Conservation (phyloP, 1,140 invertebrate genomes). For the Camponotus floridanus region DNA sequence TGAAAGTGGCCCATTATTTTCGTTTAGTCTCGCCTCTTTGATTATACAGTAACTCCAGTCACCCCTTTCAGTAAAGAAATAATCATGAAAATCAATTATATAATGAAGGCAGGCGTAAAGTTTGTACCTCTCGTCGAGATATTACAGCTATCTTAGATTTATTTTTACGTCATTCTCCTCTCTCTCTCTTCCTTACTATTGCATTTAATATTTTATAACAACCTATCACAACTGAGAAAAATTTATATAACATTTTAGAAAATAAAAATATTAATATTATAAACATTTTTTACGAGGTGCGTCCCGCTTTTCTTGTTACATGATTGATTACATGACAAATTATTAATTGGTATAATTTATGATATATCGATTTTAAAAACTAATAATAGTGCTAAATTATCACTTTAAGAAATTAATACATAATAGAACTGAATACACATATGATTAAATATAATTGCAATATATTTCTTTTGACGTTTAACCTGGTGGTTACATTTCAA, state of each 20-base stretch:
- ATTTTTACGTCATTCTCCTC: background rate
- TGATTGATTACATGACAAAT: background rate
- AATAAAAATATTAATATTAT: background rate
- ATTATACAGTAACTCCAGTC: background rate
- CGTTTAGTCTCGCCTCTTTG: constrained; percentile 38
- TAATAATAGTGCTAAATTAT: background rate
- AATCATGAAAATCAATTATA: background rate
- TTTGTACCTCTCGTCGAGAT: background rate
- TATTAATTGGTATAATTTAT: background rate
- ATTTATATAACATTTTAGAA: background rate
- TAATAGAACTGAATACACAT: no score
- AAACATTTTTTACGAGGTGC: background rate
- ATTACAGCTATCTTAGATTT: background rate
- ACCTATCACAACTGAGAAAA: background rate
- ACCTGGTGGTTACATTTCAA: no score
- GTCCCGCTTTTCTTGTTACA: background rate
- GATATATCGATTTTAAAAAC: background rate
- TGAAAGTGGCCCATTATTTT: constrained; percentile 44
- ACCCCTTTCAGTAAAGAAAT: background rate
- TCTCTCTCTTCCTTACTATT: background rate
- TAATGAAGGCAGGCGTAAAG: background rate
- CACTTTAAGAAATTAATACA: background rate
- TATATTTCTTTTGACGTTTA: no score
- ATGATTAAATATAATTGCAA: no score
- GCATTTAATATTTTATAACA: constrained; percentile 3